Evolutionary conservation across 2,888 invertebrate species (phyloP), one percentile per base, ranked within the genome.

Genomic region (Morinoia aosen): DNA sequence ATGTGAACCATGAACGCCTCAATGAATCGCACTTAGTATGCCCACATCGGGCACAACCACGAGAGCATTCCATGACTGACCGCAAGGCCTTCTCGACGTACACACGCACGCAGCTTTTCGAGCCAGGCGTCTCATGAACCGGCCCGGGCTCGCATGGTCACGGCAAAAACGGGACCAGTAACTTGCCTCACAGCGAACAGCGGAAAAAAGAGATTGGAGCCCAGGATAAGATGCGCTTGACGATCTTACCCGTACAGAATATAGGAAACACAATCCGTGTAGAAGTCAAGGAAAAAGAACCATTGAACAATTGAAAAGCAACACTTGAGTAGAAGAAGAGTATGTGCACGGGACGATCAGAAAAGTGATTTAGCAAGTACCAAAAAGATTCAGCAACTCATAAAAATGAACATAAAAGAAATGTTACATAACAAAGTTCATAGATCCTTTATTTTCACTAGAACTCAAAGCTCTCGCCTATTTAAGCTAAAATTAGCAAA

Each of bases 21-120:
- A 76, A 16, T 76, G 76, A 76, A 76, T 25, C 76, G 76, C 25
- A 76, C 76, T 76, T 2, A 76, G 76, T 33, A 33, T 33, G 33
- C 25, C 76, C 76, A 76, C 76, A 76, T 33, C 19, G 33, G 76
- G 76, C 76, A 76, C 19, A 76, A 76, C 76, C 76, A 33, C 76
- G 39, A 40, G 90, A 90, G 19, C 90, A 90, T 90, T 90, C 90
- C 90, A 90, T 90, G 90, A 48, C 12, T 90, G 90, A 90, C 90
- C 90, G 90, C 90, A 90, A 90, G 48, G 90, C 40, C 90, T 39
- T 48, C 39, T 5, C 12, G 12, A 90, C 90, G 90, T 12, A 90
- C 90, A 90, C 90, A 90, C 90, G 90, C 90, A 90, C 90, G 90
- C 8, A 76, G 16, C 33, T 76, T 76, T 76, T 19, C 76, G 76